Base-by-base conservation (phyloP, 2,888 invertebrate species). In the Petrophora chlorosata region DNA sequence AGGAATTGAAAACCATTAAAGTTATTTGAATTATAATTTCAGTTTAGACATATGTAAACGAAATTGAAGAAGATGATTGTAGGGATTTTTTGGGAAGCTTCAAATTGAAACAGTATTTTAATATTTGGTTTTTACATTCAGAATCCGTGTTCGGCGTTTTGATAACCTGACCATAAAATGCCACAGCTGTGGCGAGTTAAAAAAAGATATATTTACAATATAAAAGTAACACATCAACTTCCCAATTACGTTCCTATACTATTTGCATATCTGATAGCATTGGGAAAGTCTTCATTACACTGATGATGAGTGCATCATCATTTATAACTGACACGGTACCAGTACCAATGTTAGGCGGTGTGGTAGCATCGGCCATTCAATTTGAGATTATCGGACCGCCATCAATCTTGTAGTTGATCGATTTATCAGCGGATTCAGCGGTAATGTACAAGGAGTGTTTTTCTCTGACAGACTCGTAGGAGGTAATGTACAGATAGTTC, bases 311-410 rank as follows among this genome's bases (percentile, higher is more conserved):
- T 43, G 34, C 34, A 40, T 46, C 47, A 67, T 73, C 73, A 77
- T 76, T 77, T 73, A 70, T 75, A 60, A 72, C 76, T 73, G 73
- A 70, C 76, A 70, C 30, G 29, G n/a, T n/a, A n/a, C n/a, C n/a
- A n/a, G n/a, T n/a, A n/a, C n/a, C n/a, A n/a, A 38, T 34, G 41
- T 25, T 40, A 53, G 53, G 54, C 43, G 42, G 36, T 42, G 53
- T 59, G 55, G 67, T 65, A 65, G 61, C 64, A 63, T 60, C 26
- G 26, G 48, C 42, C 17, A 62, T 70, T 71, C 68, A 65, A 68
- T 71, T 67, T 62, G 60, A 61, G 63, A 67, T 66, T 66, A 74
- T 70, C 59, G 65, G 62, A 53, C 38, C 36, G 34, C 45, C 39
- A 65, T 68, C 56, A 66, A 65, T 65, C 61, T 56, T 53, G 10